Evolutionary conservation across 2,797 vertebrate genomes (phyloP), one percentile per base, ranked within the genome.

Genomic region (Myotis vivesi): DNA sequence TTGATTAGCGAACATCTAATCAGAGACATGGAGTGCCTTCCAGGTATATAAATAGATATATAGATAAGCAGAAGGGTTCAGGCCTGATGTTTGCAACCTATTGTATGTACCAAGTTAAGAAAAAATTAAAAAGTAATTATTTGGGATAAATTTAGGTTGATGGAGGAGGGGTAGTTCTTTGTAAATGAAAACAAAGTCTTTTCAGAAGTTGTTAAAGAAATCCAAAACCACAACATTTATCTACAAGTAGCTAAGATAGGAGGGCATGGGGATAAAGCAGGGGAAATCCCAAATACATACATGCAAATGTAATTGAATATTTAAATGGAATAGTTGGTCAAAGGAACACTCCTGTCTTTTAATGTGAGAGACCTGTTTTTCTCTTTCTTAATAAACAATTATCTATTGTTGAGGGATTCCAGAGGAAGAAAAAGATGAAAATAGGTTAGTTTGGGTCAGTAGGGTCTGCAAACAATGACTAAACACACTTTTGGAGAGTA

Each of bases 1-100:
- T 62, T 93, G 68, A 88, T 94, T 95, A 95, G 66, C 44, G 6
- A 1, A 19, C 33, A 92, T 85, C 51, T 96, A 68, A 93, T 90
- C 81, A 92, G 96, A 91, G 89, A 76, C 25, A 92, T 10, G 10
- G 53, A 80, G 80, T 82, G 69, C 72, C 85, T 97, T 59, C 59
- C 73, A 95, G 80, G 22, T 66, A 84, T 94, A 93, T 89, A 44
- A 82, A 46, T 10, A 28, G 86, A 49, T 41, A 81, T 92, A 73
- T 83, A 49, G 46, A 92, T 92, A 96, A 87, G 6, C 73, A 94
- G 84, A 89, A 87, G n/a, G 46, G 30, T 82, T 92, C 0, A 69
- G 57, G 33, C 77, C 19, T 77, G 64, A 28, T 95, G 59, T 91
- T 97, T 96, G 87, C 53, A 94, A 77, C 36, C 92, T 17, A 93